These are phyloP conservation scores for Cheilosia variabilis DNA, from an alignment of 2,888 invertebrate species.

Conservation along the genomic window DNA sequence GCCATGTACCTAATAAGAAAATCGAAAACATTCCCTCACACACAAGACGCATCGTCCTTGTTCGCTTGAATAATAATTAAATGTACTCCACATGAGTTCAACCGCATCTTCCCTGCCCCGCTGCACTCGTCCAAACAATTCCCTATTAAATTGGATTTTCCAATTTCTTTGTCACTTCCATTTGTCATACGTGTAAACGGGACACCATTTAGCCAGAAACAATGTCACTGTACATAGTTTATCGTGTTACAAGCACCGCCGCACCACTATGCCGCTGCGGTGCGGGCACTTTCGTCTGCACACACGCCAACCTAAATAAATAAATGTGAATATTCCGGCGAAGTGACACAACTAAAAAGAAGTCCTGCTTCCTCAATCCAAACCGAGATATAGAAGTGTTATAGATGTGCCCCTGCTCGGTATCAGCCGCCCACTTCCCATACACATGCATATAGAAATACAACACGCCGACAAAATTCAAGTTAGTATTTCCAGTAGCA, in stretches of 20 bases:
- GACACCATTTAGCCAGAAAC: constrained; percentile 63
- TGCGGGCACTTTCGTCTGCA: constrained; percentile 42
- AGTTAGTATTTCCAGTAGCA: constrained; percentile 62
- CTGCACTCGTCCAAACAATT: constrained; percentile 30
- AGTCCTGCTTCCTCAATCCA: constrained; percentile 51
- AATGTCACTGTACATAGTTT: constrained; percentile 55
- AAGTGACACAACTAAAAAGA: constrained; percentile 68
- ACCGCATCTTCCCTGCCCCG: not conserved
- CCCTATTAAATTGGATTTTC: constrained; percentile 70
- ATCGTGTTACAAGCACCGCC: constrained; percentile 28
- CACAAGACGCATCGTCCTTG: not conserved
- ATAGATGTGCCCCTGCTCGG: constrained; percentile 1
- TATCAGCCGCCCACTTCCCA: not conserved
- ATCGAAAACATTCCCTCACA: not conserved
- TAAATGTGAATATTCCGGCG: constrained; percentile 68
- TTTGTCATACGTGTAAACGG: constrained; percentile 71
- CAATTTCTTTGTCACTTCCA: constrained; percentile 72
- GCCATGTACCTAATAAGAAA: constrained; percentile 15
- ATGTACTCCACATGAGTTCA: constrained; percentile 27
- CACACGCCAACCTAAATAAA: constrained; percentile 69
- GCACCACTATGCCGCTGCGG: constrained; percentile 18
- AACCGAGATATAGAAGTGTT: constrained; percentile 23
- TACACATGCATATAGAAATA: constrained; percentile 46
- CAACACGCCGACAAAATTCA: constrained; percentile 58
- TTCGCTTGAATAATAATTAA: constrained; percentile 19